Base-by-base conservation (phyloP, 2,797 vertebrate species). In the Fundulus diaphanus region DNA sequence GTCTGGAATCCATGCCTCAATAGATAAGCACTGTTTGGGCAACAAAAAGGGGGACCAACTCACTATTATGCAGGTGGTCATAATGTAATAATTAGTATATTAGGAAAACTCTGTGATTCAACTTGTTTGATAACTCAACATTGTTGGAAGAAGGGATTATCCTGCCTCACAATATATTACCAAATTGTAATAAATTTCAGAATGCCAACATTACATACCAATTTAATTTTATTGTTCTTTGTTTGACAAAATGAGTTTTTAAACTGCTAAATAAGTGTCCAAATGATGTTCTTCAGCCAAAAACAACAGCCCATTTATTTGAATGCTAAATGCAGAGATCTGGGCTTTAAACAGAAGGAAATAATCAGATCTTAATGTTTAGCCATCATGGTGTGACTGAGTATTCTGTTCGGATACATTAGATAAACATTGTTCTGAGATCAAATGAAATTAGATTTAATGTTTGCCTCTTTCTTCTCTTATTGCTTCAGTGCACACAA, bases 401-500 rank as follows among this genome's bases (percentile, higher is more conserved):
- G 5, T 40, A n/a, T 40, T n/a, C 20, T 52, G 12, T 67, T 33
- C 65, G 11, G 52, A 22, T 54, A 68, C 15, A 29, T 35, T 20
- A 20, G 5, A 42, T 67, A 48, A 37, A 35, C 35, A 33, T 65
- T 33, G n/a, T 65, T 67, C 13, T 68, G 8, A 70, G 74, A 75
- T 70, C 0, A 71, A 67, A 63, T 13, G 40, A 44, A 59, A 72
- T n/a, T 52, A 37, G 2, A 7, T 35, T 49, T 68, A 27, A 70
- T 57, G 15, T 40, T 67, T 29, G 11, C 12, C 33, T 80, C 8
- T 78, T 52, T 83, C 78, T 54, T 83, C 48, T 40, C 48, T 5
- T 86, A 77, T 78, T 85, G 27, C 93, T 93, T 29, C 88, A 99
- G 98, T 98, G 89, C 96, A 98, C 88, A 92, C 94, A 80, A 96